Base-by-base conservation (phyloP, 2,797 vertebrate species). In the Emys orbicularis region DNA sequence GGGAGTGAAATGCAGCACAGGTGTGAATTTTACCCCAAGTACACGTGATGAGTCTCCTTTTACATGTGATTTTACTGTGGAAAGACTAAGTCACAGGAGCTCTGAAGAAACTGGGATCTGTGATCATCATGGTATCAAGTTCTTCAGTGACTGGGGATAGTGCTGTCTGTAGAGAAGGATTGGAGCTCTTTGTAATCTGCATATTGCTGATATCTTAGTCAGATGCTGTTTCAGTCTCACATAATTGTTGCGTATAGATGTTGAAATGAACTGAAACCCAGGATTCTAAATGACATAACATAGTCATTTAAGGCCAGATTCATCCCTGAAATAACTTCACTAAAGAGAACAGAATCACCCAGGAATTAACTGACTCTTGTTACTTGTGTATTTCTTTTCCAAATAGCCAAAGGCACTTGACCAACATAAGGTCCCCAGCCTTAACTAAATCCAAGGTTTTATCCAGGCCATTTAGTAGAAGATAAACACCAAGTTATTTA, bases 371-470 rank as follows among this genome's bases (percentile, higher is more conserved):
- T 84, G 31, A 27, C 29, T 82, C 88, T 34, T 53, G 18, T 86
- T 65, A 53, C 11, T 81, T 93, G 57, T 82, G 29, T 84, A 15
- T 34, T 81, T 93, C 74, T 61, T 94, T 76, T 94, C 86, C 88
- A 61, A 83, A 86, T 37, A 83, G n/a, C 9, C 87, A 88, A 93
- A 86, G 94, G 49, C 47, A 95, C 86, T 88, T 0, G 11, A 92
- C 90, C 0, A 0, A 25, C 88, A 86, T 87, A 84, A 96, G 37
- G 44, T 88, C 37, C 8, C 89, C 74, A 41, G 8, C 12, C 90
- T 94, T 86, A 86, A 85, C 77, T 85, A 88, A 96, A 94, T 49
- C 34, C 65, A 81, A 90, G 10, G 21, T 74, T 83, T 82, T 44
- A 82, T n/a, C n/a, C 47, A 41, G 91, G 12, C 15, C 90, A 52